phyloP scores from a whole-genome alignment of 2,113 vertebrate genomes.

The Strix aluco region DNA sequence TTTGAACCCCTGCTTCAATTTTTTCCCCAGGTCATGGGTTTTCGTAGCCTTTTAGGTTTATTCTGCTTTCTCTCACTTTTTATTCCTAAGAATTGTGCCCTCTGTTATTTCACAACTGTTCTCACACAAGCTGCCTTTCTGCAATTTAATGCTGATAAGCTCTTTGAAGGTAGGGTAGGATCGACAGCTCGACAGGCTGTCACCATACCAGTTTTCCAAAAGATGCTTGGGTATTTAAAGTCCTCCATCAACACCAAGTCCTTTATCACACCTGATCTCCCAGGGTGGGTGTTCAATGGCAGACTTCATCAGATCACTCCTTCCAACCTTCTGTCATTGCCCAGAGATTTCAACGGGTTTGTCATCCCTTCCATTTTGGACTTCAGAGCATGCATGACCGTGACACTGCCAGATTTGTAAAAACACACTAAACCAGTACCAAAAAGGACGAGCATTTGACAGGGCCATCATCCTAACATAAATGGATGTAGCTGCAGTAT shows the following conservation, averaged over 20 bases:
- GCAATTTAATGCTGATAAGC: background rate
- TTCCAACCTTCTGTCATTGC: conserved; percentile 11
- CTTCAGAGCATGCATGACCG: background rate
- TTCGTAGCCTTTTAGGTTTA: background rate
- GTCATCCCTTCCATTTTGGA: background rate
- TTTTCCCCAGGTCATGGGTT: background rate
- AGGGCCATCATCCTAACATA: background rate
- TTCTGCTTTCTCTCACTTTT: background rate
- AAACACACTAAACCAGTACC: background rate
- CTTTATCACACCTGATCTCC: conserved; percentile 19
- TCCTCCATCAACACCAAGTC: background rate
- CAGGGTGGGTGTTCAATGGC: background rate
- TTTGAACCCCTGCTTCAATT: background rate
- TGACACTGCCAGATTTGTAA: background rate
- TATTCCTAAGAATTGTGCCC: background rate
- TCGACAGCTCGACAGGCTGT: background rate
- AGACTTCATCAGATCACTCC: conserved; percentile 16
- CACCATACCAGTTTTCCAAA: background rate
- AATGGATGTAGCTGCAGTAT: background rate
- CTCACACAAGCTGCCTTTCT: background rate
- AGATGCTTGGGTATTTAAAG: background rate
- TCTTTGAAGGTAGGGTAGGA: conserved; percentile 1
- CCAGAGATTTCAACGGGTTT: conserved; percentile 11
- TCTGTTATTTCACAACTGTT: background rate
- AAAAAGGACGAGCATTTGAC: background rate